phyloP scores from a whole-genome alignment of 2,797 vertebrate genomes.

The Lates japonicus region DNA sequence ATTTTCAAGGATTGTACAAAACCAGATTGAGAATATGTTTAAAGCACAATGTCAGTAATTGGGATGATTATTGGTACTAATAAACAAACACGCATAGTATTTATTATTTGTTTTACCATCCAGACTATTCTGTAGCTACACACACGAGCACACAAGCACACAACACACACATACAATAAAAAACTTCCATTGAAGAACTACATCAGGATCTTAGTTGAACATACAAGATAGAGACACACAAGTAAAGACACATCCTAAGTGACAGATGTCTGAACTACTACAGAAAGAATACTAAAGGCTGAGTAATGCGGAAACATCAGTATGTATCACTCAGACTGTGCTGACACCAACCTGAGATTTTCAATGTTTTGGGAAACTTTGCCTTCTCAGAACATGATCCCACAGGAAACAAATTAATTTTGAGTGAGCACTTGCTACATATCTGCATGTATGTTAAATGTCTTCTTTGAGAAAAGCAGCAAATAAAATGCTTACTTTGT shows the following conservation, averaged over 20 bases:
- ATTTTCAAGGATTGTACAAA: background rate
- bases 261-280: slow-evolving; percentile 62
- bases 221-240: slow-evolving; percentile 46
- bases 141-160: background rate
- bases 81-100: background rate
- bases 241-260: slow-evolving; percentile 66
- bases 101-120: background rate
- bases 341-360: slow-evolving; percentile 56
- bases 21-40: background rate
- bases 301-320: slow-evolving; percentile 71
- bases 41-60: background rate
- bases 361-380: slow-evolving; percentile 39
- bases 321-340: slow-evolving; percentile 30
- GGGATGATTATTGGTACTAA: background rate
- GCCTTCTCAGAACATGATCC: slow-evolving; percentile 20
- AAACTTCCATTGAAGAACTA: slow-evolving; percentile 12
- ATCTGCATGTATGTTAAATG: slow-evolving; percentile 24
- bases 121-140: background rate
- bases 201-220: slow-evolving; percentile 28
- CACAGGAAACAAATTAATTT: slow-evolving; percentile 36
- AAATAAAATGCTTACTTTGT: slow-evolving; percentile 17
- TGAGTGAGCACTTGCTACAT: slow-evolving; percentile 13
- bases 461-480: slow-evolving; percentile 13
- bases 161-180: background rate
- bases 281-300: slow-evolving; percentile 64